A percentile compares a stretch with the other conserved stretches of the same genome.
Evolutionary conservation across 2,797 vertebrate genomes (phyloP).

Genomic region (Oceanodroma leucorhoa): DNA sequence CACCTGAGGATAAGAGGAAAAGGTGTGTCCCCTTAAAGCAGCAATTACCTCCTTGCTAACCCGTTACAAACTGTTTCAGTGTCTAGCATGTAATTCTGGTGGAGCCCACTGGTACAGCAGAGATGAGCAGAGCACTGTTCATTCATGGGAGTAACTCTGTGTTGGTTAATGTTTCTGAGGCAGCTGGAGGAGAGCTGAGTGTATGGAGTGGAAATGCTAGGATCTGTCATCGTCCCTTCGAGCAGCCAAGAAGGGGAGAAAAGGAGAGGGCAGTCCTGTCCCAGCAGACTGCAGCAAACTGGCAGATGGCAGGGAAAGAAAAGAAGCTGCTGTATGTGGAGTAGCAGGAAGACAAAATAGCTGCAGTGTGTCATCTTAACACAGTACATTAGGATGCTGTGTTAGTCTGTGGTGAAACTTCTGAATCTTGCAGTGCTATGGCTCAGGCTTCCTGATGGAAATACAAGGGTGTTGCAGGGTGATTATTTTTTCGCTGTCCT

Average conservation of each 20-base stretch:
- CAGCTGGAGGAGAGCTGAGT: neutral
- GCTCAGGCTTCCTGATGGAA: neutral
- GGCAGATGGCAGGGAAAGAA: neutral
- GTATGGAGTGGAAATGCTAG: neutral
- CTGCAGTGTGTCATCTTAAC: conserved; percentile 5
- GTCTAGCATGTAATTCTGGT: neutral
- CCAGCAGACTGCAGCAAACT: conserved; percentile 45
- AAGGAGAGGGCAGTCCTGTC: conserved; percentile 5
- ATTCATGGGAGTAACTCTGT: neutral
- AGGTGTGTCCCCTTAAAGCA: neutral
- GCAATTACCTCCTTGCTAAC: neutral
- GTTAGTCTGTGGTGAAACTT: neutral
- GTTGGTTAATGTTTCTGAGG: neutral
- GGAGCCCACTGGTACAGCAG: rapidly evolving
- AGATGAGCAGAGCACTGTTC: neutral
- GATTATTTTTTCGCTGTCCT: neutral
- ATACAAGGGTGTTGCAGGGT: neutral
- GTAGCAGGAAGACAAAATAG: conserved; percentile 11
- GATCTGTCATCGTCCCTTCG: rapidly evolving
- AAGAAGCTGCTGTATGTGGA: neutral
- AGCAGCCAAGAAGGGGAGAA: neutral
- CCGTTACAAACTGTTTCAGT: neutral
- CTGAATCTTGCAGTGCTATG: rapidly evolving
- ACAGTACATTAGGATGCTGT: rapidly evolving
- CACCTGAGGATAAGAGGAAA: neutral